A percentile compares a stretch with the other conserved stretches of the same genome.
Evolutionary conservation across 2,113 vertebrate species (phyloP).

Genomic region (Hippocampus comes): DNA sequence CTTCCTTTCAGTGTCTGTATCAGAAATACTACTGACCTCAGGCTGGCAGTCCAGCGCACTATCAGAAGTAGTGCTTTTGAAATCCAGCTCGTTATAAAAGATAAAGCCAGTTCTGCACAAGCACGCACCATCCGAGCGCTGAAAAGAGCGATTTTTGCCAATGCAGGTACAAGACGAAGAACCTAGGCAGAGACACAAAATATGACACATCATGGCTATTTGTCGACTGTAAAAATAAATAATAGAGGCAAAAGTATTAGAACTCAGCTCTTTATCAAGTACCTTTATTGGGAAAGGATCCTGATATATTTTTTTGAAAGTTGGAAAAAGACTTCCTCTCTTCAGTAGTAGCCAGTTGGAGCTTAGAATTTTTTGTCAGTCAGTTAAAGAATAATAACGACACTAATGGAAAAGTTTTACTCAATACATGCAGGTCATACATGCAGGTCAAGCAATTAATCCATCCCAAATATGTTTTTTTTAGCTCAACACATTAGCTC

Average conservation of each 20-base stretch:
- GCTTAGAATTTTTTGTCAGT: background rate
- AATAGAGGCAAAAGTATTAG: background rate
- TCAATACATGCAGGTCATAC: background rate
- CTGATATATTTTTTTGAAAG: background rate
- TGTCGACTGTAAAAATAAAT: background rate
- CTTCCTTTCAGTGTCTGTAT: background rate
- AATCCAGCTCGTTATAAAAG: slow-evolving; percentile 80
- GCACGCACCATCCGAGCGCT: slow-evolving; percentile 86
- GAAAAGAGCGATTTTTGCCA: slow-evolving; percentile 86
- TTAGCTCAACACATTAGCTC: background rate
- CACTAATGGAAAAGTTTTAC: background rate
- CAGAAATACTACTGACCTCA: slow-evolving; percentile 71
- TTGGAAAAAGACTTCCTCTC: no score
- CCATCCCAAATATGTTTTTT: background rate
- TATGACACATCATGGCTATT: background rate
- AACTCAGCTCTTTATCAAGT: background rate
- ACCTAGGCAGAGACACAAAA: slow-evolving; percentile 61
- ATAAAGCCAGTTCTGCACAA: slow-evolving; percentile 83
- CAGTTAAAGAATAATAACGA: background rate
- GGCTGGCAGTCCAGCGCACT: slow-evolving; percentile 81
- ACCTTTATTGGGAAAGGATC: background rate
- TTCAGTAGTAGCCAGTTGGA: background rate
- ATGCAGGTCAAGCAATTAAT: background rate
- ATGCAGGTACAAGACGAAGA: slow-evolving; percentile 79
- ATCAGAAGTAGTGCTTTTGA: slow-evolving; percentile 70